Percentiles rank a stretch among this genome's conserved stretches.
phyloP scores from a whole-genome alignment of 1,140 invertebrate species.

The Tetramorium parvispinum region DNA sequence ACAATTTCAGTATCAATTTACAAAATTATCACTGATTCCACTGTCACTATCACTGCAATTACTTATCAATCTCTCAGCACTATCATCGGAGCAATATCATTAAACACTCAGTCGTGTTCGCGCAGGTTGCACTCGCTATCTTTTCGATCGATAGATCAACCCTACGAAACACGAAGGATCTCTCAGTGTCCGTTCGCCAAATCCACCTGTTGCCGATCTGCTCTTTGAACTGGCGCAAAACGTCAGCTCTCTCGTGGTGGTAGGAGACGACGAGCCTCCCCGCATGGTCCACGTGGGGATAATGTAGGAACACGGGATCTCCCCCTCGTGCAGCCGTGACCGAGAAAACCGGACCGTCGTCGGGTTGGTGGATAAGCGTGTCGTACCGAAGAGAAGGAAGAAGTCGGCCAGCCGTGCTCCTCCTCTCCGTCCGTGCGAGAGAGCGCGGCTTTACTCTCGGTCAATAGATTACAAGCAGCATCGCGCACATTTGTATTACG shows the following conservation, averaged over 20 bases:
- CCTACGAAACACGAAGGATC: not conserved
- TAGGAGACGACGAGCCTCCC: conserved; percentile 62
- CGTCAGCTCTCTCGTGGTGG: conserved; percentile 43
- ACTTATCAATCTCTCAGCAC: conserved; percentile 5
- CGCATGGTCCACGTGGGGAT: conserved; percentile 69
- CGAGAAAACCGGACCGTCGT: conserved; percentile 74
- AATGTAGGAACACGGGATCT: conserved; percentile 73
- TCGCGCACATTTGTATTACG: conserved; percentile 2
- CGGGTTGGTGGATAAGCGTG: conserved; percentile 67
- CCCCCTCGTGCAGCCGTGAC: conserved; percentile 71
- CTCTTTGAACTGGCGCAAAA: conserved; percentile 55
- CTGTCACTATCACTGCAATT: conserved; percentile 41
- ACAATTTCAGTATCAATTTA: conserved; percentile 16
- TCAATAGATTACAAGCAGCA: conserved; percentile 46
- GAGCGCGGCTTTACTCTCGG: conserved; percentile 51
- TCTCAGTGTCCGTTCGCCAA: conserved; percentile 1
- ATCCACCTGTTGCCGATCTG: conserved; percentile 9
- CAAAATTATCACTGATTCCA: conserved; percentile 11
- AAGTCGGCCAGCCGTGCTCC: conserved; percentile 76
- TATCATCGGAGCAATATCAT: conserved; percentile 17
- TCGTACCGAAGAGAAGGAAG: conserved; percentile 63
- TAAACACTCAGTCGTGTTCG: not conserved
- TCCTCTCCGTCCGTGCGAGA: conserved; percentile 38
- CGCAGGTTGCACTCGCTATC: not conserved
- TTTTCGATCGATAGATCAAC: not conserved